Evolutionary conservation across 2,113 vertebrate species (phyloP), one percentile per base, ranked within the genome.

Genomic region (Zeus faber): DNA sequence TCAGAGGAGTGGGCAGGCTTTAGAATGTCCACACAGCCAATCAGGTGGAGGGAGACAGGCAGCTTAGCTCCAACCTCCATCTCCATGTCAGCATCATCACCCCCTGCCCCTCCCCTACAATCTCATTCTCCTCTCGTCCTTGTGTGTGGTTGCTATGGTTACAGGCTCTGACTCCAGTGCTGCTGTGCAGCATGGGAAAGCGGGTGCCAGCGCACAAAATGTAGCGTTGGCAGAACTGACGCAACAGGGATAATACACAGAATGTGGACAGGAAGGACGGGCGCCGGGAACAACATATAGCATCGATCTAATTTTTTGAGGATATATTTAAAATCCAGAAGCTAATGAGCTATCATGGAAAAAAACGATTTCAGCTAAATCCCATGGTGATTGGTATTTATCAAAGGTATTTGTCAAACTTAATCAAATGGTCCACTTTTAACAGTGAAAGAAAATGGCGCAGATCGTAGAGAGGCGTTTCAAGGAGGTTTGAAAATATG

Each of bases 141-240:
- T 90, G 90, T 82, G 78, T 67, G 68, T 2, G 54, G 96, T 97
- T 93, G 84, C 89, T 85, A 96, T 94, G 86, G 97, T 76, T 90
- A 97, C 77, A 0, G 73, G 82, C 85, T 75, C 83, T 54, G 77
- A 76, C 71, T 87, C 80, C 55, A 62, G 81, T 68, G 37, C 54
- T 10, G 44, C 63, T 64, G 62, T 70, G 70, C 70, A 44, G 72
- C 68, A 54, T 80, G 67, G 54, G 47, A 49, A 68, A 43, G 47
- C 54, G 44, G 58, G 18, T 54, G 52, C 47, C 48, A 66, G 51
- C 55, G 37, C 53, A 57, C 58, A 41, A 37, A 50, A 49, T 58
- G 74, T 69, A 23, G 69, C 6, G 79, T 56, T 83, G 79, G 77
- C 63, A 73, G 51, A 40, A 54, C 54, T 81, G 79, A 83, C 73